Conservation (phyloP, 2,797 vertebrate genomes). For the Catamblyrhynchus diadema region DNA sequence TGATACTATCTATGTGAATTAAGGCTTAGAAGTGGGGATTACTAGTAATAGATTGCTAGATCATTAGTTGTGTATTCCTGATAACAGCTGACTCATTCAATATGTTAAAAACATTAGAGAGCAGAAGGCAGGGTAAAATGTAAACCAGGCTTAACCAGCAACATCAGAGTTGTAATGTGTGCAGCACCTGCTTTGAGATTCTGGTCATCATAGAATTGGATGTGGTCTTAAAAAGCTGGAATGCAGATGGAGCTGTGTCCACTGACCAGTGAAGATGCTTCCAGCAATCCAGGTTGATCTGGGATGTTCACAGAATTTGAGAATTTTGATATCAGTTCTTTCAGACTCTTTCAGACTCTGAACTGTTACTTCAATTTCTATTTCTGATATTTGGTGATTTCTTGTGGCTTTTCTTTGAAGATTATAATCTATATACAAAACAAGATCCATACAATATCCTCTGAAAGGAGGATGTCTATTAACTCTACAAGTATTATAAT, state of each 20-base stretch:
- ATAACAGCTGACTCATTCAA: background rate
- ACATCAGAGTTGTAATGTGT: background rate
- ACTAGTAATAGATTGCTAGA: background rate
- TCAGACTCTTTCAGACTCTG: background rate
- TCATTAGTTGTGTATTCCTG: background rate
- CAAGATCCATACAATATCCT: background rate
- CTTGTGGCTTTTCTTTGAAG: background rate
- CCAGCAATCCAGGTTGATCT: background rate
- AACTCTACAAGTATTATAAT: background rate
- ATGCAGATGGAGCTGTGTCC: background rate
- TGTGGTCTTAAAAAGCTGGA: background rate
- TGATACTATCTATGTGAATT: background rate
- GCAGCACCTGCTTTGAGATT: background rate
- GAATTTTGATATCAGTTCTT: background rate
- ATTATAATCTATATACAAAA: background rate
- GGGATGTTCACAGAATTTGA: background rate
- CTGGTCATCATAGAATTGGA: background rate
- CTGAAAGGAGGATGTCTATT: background rate
- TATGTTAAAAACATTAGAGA: background rate
- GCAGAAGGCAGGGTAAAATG: background rate
- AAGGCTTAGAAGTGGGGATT: background rate
- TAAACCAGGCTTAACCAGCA: background rate
- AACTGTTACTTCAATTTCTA: background rate
- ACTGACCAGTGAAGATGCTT: background rate
- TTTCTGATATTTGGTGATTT: background rate